These are phyloP conservation scores for Drosophila peninsularis DNA, from an alignment of 2,888 invertebrate genomes.

Conservation along the genomic window DNA sequence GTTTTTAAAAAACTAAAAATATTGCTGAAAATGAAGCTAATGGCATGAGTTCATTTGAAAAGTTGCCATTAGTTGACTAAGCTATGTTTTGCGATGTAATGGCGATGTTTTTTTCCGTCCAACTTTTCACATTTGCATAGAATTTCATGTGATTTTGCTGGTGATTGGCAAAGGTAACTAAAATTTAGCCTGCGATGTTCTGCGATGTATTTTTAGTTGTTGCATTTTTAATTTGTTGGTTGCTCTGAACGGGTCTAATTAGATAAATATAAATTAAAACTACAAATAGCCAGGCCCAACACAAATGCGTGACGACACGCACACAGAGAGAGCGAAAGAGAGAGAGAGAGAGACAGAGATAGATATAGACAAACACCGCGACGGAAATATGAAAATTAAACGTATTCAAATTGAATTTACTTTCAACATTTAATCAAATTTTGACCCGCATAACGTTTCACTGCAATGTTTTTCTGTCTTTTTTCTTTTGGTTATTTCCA, in stretches of 20 bases:
- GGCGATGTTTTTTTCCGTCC: neutral
- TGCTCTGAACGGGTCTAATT: slow-evolving; percentile 45
- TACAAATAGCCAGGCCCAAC: slow-evolving; percentile 48
- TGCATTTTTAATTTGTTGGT: neutral
- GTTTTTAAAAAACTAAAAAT: neutral
- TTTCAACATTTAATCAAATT: slow-evolving; percentile 74
- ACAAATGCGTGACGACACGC: slow-evolving; percentile 12
- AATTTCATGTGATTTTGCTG: neutral
- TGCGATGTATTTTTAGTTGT: neutral
- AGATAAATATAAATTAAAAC: slow-evolving; percentile 62
- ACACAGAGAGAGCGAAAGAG: no score
- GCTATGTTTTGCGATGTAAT: neutral
- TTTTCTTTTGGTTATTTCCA: slow-evolving; percentile 54
- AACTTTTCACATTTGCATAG: neutral
- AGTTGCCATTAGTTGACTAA: neutral
- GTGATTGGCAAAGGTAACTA: neutral
- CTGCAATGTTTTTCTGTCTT: slow-evolving; percentile 42
- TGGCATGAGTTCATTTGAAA: neutral
- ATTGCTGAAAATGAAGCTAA: neutral
- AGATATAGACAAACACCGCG: slow-evolving; percentile 10
- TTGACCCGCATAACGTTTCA: slow-evolving; percentile 58
- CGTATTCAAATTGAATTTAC: slow-evolving; percentile 77
- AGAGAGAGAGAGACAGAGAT: no score
- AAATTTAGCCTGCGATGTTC: neutral
- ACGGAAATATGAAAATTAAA: slow-evolving; percentile 78